Evolutionary conservation across 2,113 vertebrate genomes (phyloP).

Genomic region (Rhadina sibilatrix): DNA sequence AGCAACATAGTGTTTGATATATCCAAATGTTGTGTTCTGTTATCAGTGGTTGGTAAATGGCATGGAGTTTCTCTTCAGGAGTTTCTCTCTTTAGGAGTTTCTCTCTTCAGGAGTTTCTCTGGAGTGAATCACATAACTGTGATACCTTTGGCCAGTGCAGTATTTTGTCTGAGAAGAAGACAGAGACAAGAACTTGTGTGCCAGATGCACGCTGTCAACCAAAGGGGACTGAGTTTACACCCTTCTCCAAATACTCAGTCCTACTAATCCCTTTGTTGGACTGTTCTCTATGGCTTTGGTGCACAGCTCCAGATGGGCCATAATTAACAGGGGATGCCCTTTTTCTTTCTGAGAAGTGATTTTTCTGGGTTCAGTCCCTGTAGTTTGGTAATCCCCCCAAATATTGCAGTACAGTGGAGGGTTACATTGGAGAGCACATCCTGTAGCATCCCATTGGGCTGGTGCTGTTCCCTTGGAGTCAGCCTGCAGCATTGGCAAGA

Average conservation of each 20-base stretch:
- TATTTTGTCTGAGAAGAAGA: background rate
- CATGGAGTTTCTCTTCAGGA: background rate
- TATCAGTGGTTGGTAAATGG: background rate
- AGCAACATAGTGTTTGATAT: background rate
- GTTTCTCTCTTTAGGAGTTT: background rate
- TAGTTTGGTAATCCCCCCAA: background rate
- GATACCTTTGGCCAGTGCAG: background rate
- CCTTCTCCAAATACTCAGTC: background rate
- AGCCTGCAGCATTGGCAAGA: background rate
- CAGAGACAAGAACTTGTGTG: background rate
- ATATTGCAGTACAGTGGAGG: background rate
- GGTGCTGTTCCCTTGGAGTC: background rate
- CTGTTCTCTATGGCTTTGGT: background rate
- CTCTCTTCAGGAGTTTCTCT: background rate
- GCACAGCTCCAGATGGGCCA: background rate
- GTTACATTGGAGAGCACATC: background rate
- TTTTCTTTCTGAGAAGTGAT: background rate
- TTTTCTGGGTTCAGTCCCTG: background rate
- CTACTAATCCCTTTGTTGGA: background rate
- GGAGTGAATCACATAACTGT: background rate
- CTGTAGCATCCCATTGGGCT: background rate
- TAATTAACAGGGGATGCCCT: background rate
- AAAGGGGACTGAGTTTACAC: background rate
- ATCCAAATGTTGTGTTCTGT: background rate
- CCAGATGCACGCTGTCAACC: background rate